Base-by-base conservation (phyloP, 30 jellyfish, hydroid and myxozoan species). In the Aurelia sp. region DNA sequence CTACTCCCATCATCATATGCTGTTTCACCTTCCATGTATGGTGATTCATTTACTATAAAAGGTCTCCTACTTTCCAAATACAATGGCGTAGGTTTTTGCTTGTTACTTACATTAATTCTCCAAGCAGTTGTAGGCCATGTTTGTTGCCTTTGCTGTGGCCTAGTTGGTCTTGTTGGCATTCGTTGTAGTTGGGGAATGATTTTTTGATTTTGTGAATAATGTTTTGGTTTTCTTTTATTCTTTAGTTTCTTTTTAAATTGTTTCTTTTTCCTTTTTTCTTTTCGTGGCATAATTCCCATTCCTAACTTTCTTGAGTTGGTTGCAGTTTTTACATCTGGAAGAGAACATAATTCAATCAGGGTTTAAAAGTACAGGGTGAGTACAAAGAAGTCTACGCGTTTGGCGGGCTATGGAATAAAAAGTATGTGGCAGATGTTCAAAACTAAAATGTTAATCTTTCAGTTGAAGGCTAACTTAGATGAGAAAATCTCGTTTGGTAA, bases 291-390 rank as follows among this genome's bases (percentile, higher is more conserved):
- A 6, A 81, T 72, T 12, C 91, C 91, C 21, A 41, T 55, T 50
- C 91, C 91, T 16, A 81, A 74, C 40, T 81, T 81, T 58, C 73
- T 35, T 19, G 91, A 81, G 24, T 81, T 68, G 8, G 75, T n/a
- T 4, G 82, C 91, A 15, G 57, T 67, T 57, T 65, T 50, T 2
- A 69, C 91, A 8, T 81, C 91, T 81, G 24, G 50, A 73, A 21
- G 70, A 73, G 17, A 40, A 5, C 18, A 5, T n/a, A 31, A 19
- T 8, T 24, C 22, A 31, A 22, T 20, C 20, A 19, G 20, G 3
- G 6, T 20, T 21, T 22, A 71, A 35, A 5, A 20, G 33, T 27
- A 27, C 33, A 27, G 33, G 33, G 33, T 27, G 33, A 27, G 33
- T 27, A 27, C 2, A 27, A 27, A 27, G 33, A 27, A 27, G 33